Conservation (phyloP, 2,888 invertebrate genomes). For the Buathra laborator region DNA sequence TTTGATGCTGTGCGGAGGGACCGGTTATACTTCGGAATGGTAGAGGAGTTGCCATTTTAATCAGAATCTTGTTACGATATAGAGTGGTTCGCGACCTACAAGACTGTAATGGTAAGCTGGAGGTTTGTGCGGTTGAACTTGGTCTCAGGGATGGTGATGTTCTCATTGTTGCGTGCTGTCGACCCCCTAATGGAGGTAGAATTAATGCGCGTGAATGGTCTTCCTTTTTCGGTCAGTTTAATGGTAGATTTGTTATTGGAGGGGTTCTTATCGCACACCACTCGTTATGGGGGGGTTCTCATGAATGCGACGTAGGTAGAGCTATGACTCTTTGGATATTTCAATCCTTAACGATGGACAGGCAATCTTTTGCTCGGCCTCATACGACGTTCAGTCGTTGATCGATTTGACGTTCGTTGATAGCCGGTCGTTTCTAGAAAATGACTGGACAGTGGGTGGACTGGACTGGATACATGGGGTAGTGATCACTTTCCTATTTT, state of each 20-base stretch:
- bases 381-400: constrained; percentile 18
- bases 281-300: constrained; percentile 40
- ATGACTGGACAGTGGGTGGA: constrained; percentile 40
- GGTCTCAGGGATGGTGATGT: constrained; percentile 40
- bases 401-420: constrained; percentile 56
- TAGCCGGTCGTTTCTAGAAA: neutral
- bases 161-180: constrained; percentile 42
- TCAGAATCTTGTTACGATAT: constrained; percentile 40
- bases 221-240: constrained; percentile 54
- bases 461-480: too few species aligned
- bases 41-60: constrained; percentile 51
- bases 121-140: constrained; percentile 51
- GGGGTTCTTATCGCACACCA: constrained; percentile 62
- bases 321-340: constrained; percentile 34
- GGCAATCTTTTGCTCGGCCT: constrained; percentile 14
- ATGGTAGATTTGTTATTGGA: constrained; percentile 36
- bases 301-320: constrained; percentile 8
- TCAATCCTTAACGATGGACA: constrained; percentile 42
- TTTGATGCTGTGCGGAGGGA: constrained; percentile 59
- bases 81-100: neutral
- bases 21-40: constrained; percentile 5
- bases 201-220: constrained; percentile 41
- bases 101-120: constrained; percentile 52
- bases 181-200: constrained; percentile 1
- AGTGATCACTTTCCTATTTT: constrained; percentile 61